Percentiles rank a stretch among this genome's conserved stretches.
Conservation (phyloP, 1,140 invertebrate genomes). For the Leptoteleia sp. region DNA sequence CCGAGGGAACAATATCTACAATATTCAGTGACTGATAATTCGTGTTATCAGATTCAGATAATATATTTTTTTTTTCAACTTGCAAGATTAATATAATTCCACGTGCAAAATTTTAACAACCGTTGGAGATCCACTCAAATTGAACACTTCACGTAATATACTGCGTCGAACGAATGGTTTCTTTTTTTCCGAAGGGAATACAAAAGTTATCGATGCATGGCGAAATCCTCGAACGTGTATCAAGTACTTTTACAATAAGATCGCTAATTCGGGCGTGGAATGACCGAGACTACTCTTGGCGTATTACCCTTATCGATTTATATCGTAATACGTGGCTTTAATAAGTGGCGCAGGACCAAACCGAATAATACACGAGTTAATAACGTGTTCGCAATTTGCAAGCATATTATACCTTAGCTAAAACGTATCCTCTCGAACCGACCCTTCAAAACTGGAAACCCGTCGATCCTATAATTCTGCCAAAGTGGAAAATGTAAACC, state of each 20-base stretch:
- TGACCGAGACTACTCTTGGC: slow-evolving; percentile 23
- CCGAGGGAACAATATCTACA: too few relatives aligned
- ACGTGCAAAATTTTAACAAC: too few relatives aligned
- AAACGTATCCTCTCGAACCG: slow-evolving; percentile 39
- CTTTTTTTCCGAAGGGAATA: slow-evolving; percentile 11
- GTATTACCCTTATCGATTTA: slow-evolving; percentile 47
- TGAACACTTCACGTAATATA: too few relatives aligned
- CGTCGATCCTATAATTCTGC: slow-evolving; percentile 45
- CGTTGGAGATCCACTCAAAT: too few relatives aligned
- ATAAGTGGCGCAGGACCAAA: slow-evolving; percentile 44
- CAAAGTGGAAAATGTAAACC: slow-evolving; percentile 55
- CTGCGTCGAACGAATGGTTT: too few relatives aligned
- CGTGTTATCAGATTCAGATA: too few relatives aligned
- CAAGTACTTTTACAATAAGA: slow-evolving; percentile 33
- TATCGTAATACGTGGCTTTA: slow-evolving; percentile 51
- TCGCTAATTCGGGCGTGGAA: slow-evolving; percentile 40
- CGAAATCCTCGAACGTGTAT: slow-evolving; percentile 14
- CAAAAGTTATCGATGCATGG: slow-evolving; percentile 24
- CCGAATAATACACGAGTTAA: slow-evolving; percentile 49
- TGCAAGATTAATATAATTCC: too few relatives aligned
- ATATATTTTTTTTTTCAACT: too few relatives aligned
- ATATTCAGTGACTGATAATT: too few relatives aligned
- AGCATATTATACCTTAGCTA: slow-evolving; percentile 48
- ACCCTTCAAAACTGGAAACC: slow-evolving; percentile 47
- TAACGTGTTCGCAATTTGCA: slow-evolving; percentile 47